phyloP scores from a whole-genome alignment of 2,113 vertebrate species.

The Vulpes lagopus region DNA sequence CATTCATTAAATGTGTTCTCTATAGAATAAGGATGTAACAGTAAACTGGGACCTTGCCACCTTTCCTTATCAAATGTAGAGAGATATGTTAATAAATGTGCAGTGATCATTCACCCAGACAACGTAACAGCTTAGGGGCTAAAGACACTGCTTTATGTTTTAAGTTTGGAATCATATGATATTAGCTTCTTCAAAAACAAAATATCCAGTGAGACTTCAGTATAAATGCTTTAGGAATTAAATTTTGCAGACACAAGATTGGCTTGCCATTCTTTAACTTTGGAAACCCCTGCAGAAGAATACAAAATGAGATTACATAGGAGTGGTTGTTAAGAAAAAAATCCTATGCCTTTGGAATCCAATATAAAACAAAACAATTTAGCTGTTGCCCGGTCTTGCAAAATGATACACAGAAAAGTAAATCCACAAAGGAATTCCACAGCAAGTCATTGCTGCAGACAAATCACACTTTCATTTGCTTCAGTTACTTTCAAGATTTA shows the following conservation, averaged over 20 bases:
- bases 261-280: slow-evolving; percentile 17
- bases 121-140: background rate
- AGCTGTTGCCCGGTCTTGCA: background rate
- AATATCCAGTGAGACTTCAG: background rate
- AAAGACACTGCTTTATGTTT: background rate
- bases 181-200: background rate
- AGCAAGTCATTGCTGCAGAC: background rate
- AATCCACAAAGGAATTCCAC: background rate
- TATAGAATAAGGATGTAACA: background rate
- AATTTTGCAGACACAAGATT: background rate
- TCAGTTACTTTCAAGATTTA: background rate
- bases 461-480: background rate
- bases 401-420: slow-evolving; percentile 16
- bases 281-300: background rate
- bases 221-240: slow-evolving; percentile 1
- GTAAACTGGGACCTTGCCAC: background rate
- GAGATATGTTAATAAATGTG: background rate
- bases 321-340: slow-evolving; percentile 20
- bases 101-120: background rate
- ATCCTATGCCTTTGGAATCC: background rate
- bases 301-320: background rate
- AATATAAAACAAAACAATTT: background rate
- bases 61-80: background rate
- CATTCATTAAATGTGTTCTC: slow-evolving; percentile 59
- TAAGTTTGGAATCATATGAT: background rate